Base-by-base conservation (phyloP, 1,140 invertebrate genomes). In the Stegodyphus mimosarum region DNA sequence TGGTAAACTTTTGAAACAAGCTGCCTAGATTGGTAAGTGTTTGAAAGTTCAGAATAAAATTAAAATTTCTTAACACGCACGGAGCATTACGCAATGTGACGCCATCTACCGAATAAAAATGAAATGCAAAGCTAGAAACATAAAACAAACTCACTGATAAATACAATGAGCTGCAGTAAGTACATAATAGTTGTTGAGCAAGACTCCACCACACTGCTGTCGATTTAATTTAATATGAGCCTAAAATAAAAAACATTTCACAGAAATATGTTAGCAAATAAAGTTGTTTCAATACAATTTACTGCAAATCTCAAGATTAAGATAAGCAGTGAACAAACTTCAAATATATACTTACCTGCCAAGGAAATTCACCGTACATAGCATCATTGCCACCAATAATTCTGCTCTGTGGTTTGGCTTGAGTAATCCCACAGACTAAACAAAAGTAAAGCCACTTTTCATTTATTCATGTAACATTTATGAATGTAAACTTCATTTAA, bases 371-470 rank as follows among this genome's bases (percentile, higher is more conserved):
- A 6, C 95, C 96, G 89, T 97, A 97, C 83, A 94, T 94, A 0
- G 96, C 94, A 66, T 95, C 95, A 88, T 96, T 95, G 1, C 96
- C 96, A n/a, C 96, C 96, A 2, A 98, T 96, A 86, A 98, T 97
- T 87, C 96, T 92, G 60, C 87, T 88, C 69, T 84, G 87, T 72
- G 88, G 89, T 52, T 88, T 89, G 0, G 83, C 55, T 18, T 83
- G 77, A 33, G 87, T 51, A 11, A 83, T 74, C 17, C 88, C 88
- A 76, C 88, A 89, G 67, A 80, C 88, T 67, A 33, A 3, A 33
- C 33, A 33, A 33, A n/a, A 33, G 33, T 33, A 33, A 33, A 33
- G 1, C 1, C 33, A 33, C 33, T 33, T 33, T 33, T 33, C 33
- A 33, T 33, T 33, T 33, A 1, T 33, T 1, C 33, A 33, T 33